Conservation (phyloP, 2,797 vertebrate species). For the Myotis daubentonii region DNA sequence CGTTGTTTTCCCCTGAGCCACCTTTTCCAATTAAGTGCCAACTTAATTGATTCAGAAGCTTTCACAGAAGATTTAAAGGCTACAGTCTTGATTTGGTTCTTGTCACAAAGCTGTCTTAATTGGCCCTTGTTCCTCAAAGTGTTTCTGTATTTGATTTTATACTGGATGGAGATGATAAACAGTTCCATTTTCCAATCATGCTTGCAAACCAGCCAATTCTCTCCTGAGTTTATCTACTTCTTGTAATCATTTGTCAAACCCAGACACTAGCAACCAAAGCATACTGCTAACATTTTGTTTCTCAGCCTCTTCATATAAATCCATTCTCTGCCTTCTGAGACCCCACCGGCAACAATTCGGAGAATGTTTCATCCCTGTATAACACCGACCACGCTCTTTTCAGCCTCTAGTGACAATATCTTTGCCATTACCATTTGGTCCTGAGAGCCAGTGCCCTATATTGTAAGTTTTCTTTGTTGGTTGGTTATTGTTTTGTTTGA, state of each 20-base stretch:
- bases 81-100: not conserved
- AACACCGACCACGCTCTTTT: not conserved
- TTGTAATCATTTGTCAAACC: not conserved
- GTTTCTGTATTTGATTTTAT: not conserved
- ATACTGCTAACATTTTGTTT: not conserved
- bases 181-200: not conserved
- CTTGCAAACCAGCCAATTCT: slow-evolving; percentile 9
- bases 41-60: not conserved
- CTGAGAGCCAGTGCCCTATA: not conserved
- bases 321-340: not conserved
- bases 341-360: not conserved
- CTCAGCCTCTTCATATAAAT: not conserved
- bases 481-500: not conserved
- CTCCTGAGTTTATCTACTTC: not conserved
- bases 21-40: slow-evolving; percentile 4
- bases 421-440: not conserved
- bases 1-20: not conserved
- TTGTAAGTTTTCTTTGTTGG: not conserved
- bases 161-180: not conserved
- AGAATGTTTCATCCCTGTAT: not conserved
- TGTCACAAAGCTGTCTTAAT: not conserved
- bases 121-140: not conserved
- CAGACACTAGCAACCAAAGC: not conserved
- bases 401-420: not conserved
- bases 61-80: not conserved